These are phyloP conservation scores for Andrena dorsata DNA, from an alignment of 2,888 invertebrate species.

Conservation along the genomic window DNA sequence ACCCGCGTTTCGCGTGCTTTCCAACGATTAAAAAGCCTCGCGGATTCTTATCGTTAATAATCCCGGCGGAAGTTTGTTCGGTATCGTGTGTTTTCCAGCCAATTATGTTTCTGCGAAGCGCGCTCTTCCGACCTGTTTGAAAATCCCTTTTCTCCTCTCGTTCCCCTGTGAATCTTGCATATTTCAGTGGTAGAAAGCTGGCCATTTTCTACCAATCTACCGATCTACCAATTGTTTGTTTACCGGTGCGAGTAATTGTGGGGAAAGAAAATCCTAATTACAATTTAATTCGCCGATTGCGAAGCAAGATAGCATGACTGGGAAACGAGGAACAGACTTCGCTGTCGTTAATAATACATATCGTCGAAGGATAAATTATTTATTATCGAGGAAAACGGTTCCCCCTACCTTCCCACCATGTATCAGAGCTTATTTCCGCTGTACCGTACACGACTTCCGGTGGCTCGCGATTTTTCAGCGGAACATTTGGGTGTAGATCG, in stretches of 20 bases:
- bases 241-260: too few species aligned
- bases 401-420: too few species aligned
- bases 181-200: not conserved
- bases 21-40: conserved; percentile 16
- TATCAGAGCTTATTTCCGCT: not conserved
- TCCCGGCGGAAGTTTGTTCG: conserved; percentile 17
- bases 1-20: conserved; percentile 20
- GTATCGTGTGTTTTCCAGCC: conserved; percentile 15
- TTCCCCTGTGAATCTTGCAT: not conserved
- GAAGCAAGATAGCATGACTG: too few species aligned
- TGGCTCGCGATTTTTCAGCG: not conserved
- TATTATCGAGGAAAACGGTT: not conserved
- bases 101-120: not conserved
- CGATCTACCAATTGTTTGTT: too few species aligned
- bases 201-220: not conserved
- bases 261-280: too few species aligned
- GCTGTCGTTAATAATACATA: conserved; percentile 4
- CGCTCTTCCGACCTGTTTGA: not conserved
- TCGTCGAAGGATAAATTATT: too few species aligned
- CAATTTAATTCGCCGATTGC: too few species aligned
- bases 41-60: conserved; percentile 34
- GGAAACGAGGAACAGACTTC: not conserved
- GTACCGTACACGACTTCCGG: not conserved
- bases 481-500: conserved; percentile 10
- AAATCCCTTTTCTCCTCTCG: not conserved